Base-by-base conservation (phyloP, 1,140 invertebrate species). In the honey bee (Apis mellifera) region DNA sequence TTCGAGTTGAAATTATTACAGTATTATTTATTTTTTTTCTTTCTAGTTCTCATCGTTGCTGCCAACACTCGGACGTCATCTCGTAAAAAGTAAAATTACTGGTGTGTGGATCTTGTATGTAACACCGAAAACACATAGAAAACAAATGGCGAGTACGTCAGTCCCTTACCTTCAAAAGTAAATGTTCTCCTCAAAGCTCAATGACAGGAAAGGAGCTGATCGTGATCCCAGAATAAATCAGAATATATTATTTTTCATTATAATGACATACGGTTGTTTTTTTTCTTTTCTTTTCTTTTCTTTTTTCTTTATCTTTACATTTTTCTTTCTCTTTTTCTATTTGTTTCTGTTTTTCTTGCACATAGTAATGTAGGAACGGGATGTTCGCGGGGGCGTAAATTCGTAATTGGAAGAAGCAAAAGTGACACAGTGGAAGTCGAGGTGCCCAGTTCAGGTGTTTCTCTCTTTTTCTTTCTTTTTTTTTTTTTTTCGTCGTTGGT, bases 91-190 rank as follows among this genome's bases (percentile, higher is more conserved):
- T 83, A 87, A 90, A 91, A 86, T 90, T 92, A 93, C 90, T 92
- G 85, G 86, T 93, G 91, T 92, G 91, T 91, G 92, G 90, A 92
- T 91, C 89, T 87, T 92, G 89, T 92, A 92, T 92, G 90, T 91
- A 94, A 94, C 93, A 94, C 91, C 93, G 92, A 93, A 93, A 92
- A 94, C 92, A 94, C 92, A 94, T 92, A 93, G 89, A 91, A 93
- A 92, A 93, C 89, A 94, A 93, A 91, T 94, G 93, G 92, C 93
- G 93, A 94, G 90, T 94, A 94, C 92, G 92, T 94, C 94, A 93
- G 94, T 93, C 92, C 93, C 94, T 95, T 95, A 95, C 94, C 94
- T 94, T 95, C 93, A 95, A 95, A 94, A 94, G 94, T 94, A 95
- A 94, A 93, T 93, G 93, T 94, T 93, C 93, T 95, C 94, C 93